Percentiles rank a stretch among this genome's conserved stretches.
Conservation (phyloP, 2,113 vertebrate genomes). For the Phainopepla nitens region DNA sequence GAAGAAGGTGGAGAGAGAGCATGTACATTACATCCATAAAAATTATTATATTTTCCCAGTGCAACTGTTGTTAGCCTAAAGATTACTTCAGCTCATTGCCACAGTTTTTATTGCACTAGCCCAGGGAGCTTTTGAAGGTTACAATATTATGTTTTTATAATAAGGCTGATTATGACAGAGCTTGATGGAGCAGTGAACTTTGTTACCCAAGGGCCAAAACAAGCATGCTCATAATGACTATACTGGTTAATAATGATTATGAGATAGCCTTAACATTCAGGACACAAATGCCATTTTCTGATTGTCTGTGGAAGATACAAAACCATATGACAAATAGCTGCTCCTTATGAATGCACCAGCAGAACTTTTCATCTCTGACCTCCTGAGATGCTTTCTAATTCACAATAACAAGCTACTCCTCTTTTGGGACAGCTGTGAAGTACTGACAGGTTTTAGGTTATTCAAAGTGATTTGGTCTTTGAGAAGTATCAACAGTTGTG, state of each 20-base stretch:
- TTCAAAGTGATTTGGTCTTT: not conserved
- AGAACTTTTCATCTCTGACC: not conserved
- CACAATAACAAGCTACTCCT: not conserved
- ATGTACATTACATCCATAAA: conserved; percentile 26
- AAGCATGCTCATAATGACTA: conserved; percentile 5
- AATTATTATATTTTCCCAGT: conserved; percentile 47
- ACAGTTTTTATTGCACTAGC: conserved; percentile 45
- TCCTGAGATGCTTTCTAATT: not conserved
- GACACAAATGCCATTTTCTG: not conserved
- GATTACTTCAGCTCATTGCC: conserved; percentile 27
- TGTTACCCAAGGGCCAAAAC: conserved; percentile 42
- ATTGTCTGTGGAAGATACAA: not conserved
- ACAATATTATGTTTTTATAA: conserved; percentile 61
- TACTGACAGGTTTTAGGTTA: not conserved
- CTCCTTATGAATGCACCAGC: not conserved
- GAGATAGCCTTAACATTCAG: conserved; percentile 18
- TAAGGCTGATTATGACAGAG: conserved; percentile 44
- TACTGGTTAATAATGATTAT: conserved; percentile 13
- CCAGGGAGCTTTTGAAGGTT: conserved; percentile 62
- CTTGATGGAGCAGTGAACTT: conserved; percentile 42
- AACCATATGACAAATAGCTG: not conserved
- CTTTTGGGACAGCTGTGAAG: not conserved
- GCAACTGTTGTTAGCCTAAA: conserved; percentile 47
- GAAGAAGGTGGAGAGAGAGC: not conserved
- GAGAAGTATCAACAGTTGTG: not conserved